phyloP scores from a whole-genome alignment of 1,140 invertebrate genomes.

The Philotrypesis tridentata region DNA sequence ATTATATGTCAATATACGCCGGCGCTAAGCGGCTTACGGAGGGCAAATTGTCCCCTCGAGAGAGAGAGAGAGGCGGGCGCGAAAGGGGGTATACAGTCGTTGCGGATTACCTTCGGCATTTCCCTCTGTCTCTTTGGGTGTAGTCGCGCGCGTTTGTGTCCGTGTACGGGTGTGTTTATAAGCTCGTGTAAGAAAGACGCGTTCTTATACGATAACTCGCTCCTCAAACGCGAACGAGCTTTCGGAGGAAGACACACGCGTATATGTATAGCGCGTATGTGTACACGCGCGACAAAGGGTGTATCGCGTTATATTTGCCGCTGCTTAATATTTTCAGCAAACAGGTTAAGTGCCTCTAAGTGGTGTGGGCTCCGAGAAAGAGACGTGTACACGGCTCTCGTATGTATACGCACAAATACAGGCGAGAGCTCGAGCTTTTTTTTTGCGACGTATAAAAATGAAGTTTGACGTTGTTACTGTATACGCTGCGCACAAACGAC shows the following conservation, averaged over 20 bases:
- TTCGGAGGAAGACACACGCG: not conserved
- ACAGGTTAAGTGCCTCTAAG: constrained; percentile 62
- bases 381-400: not conserved
- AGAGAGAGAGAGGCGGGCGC: not conserved
- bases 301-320: constrained; percentile 59
- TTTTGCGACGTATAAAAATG: not conserved
- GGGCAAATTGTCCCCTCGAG: constrained; percentile 38
- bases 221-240: not conserved
- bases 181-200: not conserved
- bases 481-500: too few species aligned
- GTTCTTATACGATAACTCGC: not conserved
- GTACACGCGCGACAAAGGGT: constrained; percentile 51
- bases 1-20: constrained; percentile 51
- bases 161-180: too few species aligned
- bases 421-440: too few species aligned
- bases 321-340: constrained; percentile 63
- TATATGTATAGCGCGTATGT: not conserved
- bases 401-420: not conserved
- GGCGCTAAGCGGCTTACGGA: constrained; percentile 49
- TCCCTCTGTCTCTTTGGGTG: not conserved
- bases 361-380: constrained; percentile 40
- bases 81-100: constrained; percentile 2
- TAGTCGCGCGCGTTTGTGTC: not conserved
- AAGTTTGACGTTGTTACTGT: too few species aligned
- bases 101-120: constrained; percentile 11